Conservation (phyloP, 2,113 vertebrate genomes). For the Mola mola region DNA sequence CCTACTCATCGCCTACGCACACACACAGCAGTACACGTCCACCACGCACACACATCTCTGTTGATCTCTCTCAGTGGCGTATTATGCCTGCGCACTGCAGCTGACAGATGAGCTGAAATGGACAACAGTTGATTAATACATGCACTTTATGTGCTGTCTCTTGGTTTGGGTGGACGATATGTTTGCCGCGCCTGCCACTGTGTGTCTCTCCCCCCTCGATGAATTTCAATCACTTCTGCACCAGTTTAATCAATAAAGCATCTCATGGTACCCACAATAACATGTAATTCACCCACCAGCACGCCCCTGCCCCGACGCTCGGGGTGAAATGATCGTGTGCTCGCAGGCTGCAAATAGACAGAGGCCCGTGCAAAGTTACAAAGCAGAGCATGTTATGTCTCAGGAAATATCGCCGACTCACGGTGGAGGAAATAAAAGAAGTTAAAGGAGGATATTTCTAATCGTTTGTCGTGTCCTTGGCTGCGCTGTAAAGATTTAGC, state of each 20-base stretch:
- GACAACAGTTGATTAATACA: conserved; percentile 44
- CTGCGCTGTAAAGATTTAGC: too few relatives aligned
- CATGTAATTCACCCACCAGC: conserved; percentile 30
- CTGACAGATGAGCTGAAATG: conserved; percentile 35
- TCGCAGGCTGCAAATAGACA: too few relatives aligned
- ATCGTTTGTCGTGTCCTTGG: too few relatives aligned
- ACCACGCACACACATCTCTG: background rate
- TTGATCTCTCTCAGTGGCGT: too few relatives aligned
- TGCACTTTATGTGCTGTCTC: conserved; percentile 40
- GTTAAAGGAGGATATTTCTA: too few relatives aligned
- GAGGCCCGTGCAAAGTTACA: too few relatives aligned
- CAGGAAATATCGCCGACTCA: too few relatives aligned
- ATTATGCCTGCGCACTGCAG: too few relatives aligned
- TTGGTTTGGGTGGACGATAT: conserved; percentile 30
- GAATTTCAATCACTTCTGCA: conserved; percentile 55
- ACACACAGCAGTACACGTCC: background rate
- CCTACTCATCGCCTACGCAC: background rate
- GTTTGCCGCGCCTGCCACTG: conserved; percentile 13
- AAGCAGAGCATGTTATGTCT: too few relatives aligned
- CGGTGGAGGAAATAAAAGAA: too few relatives aligned
- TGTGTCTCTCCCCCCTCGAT: conserved; percentile 37
- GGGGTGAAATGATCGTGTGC: too few relatives aligned
- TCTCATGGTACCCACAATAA: conserved; percentile 58
- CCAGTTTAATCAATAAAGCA: conserved; percentile 64
- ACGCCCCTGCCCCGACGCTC: too few relatives aligned